phyloP scores from a whole-genome alignment of 2,113 vertebrate genomes.

The Rhea americana region DNA sequence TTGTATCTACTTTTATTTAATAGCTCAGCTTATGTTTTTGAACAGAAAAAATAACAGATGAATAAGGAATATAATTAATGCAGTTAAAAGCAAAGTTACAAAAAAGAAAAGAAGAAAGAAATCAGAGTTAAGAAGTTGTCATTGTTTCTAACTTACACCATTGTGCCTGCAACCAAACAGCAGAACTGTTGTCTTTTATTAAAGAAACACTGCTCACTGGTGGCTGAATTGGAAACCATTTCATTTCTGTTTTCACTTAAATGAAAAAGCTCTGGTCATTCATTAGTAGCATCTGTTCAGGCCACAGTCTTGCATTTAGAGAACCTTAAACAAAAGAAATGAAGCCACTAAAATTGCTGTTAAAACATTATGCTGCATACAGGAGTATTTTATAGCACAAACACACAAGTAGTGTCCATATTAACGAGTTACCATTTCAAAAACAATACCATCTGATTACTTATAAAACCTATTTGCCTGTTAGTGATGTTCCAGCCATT shows the following conservation, averaged over 20 bases:
- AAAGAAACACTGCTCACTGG: not conserved
- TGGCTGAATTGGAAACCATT: not conserved
- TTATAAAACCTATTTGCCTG: not conserved
- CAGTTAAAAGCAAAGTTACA: not conserved
- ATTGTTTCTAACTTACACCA: conserved; percentile 2
- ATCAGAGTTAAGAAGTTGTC: not conserved
- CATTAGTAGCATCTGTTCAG: not conserved
- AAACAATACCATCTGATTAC: not conserved
- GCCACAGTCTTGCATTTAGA: not conserved
- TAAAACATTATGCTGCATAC: not conserved
- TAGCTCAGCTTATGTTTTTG: not conserved
- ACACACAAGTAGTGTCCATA: not conserved
- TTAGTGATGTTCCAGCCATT: not conserved
- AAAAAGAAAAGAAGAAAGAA: not conserved
- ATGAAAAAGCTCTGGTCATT: not conserved
- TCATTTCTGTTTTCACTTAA: conserved; percentile 13
- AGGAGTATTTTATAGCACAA: not conserved
- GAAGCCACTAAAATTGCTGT: not conserved
- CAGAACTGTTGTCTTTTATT: not conserved
- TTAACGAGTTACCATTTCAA: not conserved
- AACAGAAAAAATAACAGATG: not conserved
- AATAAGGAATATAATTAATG: not conserved
- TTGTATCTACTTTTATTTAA: not conserved
- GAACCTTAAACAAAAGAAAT: conserved; percentile 16
- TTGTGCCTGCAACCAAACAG: not conserved